Evolutionary conservation across 2,888 invertebrate genomes (phyloP).

Genomic region (Selenia dentaria): DNA sequence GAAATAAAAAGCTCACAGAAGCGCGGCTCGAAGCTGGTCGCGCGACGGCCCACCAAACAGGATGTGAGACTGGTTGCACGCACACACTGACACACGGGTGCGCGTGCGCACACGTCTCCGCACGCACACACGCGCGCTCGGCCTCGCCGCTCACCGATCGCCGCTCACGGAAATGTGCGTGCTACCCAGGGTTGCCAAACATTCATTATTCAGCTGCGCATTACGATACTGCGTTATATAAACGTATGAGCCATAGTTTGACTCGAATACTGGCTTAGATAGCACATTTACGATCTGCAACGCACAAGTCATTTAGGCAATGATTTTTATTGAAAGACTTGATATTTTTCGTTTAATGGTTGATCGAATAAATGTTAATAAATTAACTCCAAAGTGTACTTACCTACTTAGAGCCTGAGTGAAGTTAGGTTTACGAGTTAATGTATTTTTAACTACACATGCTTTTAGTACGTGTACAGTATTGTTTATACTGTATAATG

Average conservation of each 20-base stretch:
- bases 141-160: constrained; percentile 71
- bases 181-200: constrained; percentile 60
- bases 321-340: too few relatives aligned
- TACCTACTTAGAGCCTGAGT: too few relatives aligned
- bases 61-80: constrained; percentile 83
- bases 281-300: too few relatives aligned
- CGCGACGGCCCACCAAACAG: constrained; percentile 78
- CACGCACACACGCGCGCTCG: constrained; percentile 63
- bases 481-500: too few relatives aligned
- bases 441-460: too few relatives aligned
- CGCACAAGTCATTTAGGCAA: too few relatives aligned
- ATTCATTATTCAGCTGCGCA: constrained; percentile 30
- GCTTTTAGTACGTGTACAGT: too few relatives aligned
- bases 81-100: constrained; percentile 46
- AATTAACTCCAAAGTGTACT: too few relatives aligned
- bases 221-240: constrained; percentile 35
- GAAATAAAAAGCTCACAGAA: constrained; percentile 81
- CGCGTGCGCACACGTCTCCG: constrained; percentile 37
- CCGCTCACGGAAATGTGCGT: constrained; percentile 82
- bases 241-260: constrained; percentile 27
- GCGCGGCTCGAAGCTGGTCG: constrained; percentile 66
- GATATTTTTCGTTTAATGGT: too few relatives aligned
- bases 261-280: neutral
- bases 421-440: too few relatives aligned
- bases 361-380: too few relatives aligned